Conservation (phyloP, 1,140 invertebrate genomes). For the Mya arenaria region DNA sequence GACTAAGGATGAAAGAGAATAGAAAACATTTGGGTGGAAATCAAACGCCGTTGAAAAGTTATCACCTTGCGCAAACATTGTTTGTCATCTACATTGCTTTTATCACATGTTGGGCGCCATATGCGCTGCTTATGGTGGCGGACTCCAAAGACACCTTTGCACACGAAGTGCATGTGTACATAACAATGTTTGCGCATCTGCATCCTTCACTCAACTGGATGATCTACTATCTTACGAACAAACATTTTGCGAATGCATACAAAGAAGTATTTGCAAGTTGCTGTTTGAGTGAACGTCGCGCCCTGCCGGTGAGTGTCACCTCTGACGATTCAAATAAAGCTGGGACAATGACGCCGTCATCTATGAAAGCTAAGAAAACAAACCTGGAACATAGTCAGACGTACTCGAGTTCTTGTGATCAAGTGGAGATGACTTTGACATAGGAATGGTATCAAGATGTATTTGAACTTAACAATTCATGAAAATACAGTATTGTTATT, state of each 20-base stretch:
- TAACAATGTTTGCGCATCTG: conserved; percentile 65
- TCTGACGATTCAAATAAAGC: too few relatives aligned
- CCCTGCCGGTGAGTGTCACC: too few relatives aligned
- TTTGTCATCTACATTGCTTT: conserved; percentile 68
- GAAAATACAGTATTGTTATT: too few relatives aligned
- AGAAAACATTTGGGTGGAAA: not conserved
- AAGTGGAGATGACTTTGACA: too few relatives aligned
- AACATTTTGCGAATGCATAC: conserved; percentile 62
- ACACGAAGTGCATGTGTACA: conserved; percentile 57
- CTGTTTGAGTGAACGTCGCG: too few relatives aligned
- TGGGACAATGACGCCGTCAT: too few relatives aligned
- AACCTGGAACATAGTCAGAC: too few relatives aligned
- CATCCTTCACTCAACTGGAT: conserved; percentile 69
- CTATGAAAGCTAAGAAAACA: too few relatives aligned
- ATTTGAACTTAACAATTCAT: too few relatives aligned
- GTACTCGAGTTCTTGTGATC: too few relatives aligned
- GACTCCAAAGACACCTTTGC: conserved; percentile 57
- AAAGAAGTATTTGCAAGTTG: not conserved
- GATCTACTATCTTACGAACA: conserved; percentile 67
- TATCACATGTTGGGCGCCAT: conserved; percentile 66
- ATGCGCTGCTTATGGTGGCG: conserved; percentile 59
- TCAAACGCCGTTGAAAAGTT: not conserved
- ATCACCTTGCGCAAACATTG: conserved; percentile 57
- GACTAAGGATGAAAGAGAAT: too few relatives aligned
- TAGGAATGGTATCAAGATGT: too few relatives aligned